A percentile compares a stretch with the other conserved stretches of the same genome.
Conservation (phyloP, 2,797 vertebrate species). For the Peromyscus aztecus region DNA sequence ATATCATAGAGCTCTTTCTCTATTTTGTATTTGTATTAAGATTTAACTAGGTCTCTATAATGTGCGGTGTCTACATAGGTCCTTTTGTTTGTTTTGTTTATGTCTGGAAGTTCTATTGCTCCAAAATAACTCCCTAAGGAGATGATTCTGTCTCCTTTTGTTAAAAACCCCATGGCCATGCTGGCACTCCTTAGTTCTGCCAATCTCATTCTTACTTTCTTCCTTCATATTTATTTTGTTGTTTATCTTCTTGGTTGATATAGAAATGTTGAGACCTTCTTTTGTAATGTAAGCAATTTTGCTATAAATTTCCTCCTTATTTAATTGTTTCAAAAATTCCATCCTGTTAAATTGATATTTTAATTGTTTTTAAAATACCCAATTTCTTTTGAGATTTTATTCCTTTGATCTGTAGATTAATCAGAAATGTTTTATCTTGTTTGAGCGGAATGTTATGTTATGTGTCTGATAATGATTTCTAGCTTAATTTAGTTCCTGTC, state of each 20-base stretch:
- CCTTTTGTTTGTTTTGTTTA: background rate
- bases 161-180: background rate
- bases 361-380: background rate
- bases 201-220: background rate
- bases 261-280: background rate
- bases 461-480: constrained; percentile 36
- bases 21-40: background rate
- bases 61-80: background rate
- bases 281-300: background rate
- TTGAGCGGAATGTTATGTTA: background rate
- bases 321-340: background rate
- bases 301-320: background rate
- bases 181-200: background rate
- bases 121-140: background rate
- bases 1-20: background rate
- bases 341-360: background rate
- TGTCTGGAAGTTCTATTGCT: background rate
- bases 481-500: background rate
- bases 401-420: background rate
- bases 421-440: background rate
- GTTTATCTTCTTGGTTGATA: background rate
- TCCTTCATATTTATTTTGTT: background rate
- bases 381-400: background rate
- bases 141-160: background rate
- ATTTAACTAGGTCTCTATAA: background rate